Conservation (phyloP, 2,113 vertebrate genomes). For the Tympanuchus pallidicinctus region DNA sequence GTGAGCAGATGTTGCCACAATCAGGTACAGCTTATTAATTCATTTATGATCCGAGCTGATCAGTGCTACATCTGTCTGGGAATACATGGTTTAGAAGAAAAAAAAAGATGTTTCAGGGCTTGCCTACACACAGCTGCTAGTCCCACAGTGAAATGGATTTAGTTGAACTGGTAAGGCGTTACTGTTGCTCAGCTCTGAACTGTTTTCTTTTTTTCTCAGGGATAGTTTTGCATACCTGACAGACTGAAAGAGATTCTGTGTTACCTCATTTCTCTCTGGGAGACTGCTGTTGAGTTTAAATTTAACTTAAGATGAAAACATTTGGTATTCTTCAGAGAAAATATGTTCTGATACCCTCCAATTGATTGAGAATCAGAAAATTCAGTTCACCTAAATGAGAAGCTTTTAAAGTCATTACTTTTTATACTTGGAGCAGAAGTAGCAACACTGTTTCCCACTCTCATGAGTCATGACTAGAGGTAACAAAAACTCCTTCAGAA, state of each 20-base stretch:
- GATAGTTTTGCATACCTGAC: neutral
- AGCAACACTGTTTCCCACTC: conserved; percentile 26
- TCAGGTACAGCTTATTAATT: neutral
- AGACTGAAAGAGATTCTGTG: neutral
- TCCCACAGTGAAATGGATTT: neutral
- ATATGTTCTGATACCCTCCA: conserved; percentile 31
- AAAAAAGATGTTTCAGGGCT: neutral
- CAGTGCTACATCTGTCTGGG: neutral
- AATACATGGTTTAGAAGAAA: neutral
- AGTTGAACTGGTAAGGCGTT: neutral
- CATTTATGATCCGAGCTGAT: neutral
- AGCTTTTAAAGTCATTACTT: neutral
- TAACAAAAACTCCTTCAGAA: conserved; percentile 23
- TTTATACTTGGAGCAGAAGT: neutral
- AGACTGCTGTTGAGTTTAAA: conserved; percentile 30
- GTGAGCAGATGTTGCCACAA: neutral
- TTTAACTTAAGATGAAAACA: conserved; percentile 39
- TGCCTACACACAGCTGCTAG: neutral
- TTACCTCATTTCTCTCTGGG: conserved; percentile 8
- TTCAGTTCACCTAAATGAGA: conserved; percentile 26
- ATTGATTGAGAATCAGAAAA: conserved; percentile 15
- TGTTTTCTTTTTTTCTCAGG: neutral
- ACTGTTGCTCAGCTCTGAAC: neutral
- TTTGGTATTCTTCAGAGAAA: conserved; percentile 36
- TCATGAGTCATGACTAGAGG: conserved; percentile 37